Conservation (phyloP, 2,888 invertebrate genomes). For the Troides oblongomaculatus region DNA sequence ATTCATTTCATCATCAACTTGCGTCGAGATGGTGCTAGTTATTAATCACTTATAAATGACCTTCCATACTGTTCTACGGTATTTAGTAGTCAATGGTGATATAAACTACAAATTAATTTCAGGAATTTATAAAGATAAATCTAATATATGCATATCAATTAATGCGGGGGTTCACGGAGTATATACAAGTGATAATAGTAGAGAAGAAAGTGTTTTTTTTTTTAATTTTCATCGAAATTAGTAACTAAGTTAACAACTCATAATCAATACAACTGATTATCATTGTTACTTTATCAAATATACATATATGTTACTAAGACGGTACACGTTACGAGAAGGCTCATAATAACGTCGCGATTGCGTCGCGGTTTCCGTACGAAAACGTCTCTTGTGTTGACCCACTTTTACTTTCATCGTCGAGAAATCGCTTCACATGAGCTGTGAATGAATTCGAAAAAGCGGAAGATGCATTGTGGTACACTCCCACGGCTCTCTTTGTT, state of each 20-base stretch:
- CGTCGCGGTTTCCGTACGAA: conserved; percentile 41
- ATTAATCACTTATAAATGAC: too few species aligned
- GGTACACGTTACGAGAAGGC: conserved; percentile 30
- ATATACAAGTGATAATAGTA: too few species aligned
- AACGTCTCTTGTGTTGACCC: conserved; percentile 52
- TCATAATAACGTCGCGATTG: conserved; percentile 30
- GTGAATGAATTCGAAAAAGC: conserved; percentile 69
- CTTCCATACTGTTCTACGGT: too few species aligned
- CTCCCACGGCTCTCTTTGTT: conserved; percentile 68
- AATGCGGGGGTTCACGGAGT: not conserved
- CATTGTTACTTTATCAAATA: not conserved
- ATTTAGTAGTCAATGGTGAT: too few species aligned
- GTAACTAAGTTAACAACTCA: too few species aligned
- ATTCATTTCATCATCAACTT: not conserved
- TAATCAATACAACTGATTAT: not conserved
- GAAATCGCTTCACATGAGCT: conserved; percentile 70
- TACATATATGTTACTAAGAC: not conserved
- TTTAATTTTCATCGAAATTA: too few species aligned
- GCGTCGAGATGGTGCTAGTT: too few species aligned
- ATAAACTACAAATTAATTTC: too few species aligned
- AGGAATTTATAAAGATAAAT: too few species aligned
- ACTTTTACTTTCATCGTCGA: conserved; percentile 74
- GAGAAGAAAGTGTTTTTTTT: too few species aligned
- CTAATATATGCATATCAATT: too few species aligned
- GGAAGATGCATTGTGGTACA: conserved; percentile 62